Conservation (phyloP, 30 jellyfish, hydroid and myxozoan species). For the Aurelia coerulea region DNA sequence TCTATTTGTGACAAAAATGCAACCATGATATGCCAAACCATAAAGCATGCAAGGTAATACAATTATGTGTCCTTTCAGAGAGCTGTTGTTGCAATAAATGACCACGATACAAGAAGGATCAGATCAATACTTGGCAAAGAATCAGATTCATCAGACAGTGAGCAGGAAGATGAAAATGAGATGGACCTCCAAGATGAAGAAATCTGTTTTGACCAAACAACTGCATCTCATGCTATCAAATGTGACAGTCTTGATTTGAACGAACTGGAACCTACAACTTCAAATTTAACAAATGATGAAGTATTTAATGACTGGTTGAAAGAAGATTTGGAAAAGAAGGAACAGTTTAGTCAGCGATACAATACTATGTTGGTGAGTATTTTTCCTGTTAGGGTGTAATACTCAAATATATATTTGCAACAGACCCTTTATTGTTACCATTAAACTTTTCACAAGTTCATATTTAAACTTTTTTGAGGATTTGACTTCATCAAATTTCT, state of each 20-base stretch:
- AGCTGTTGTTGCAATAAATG: slow-evolving; percentile 55
- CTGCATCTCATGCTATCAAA: slow-evolving; percentile 19
- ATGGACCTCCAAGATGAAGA: slow-evolving; percentile 30
- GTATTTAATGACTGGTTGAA: slow-evolving; percentile 30
- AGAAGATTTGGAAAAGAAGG: slow-evolving; percentile 21
- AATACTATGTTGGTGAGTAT: slow-evolving; percentile 47
- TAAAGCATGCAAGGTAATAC: no score
- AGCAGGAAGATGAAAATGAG: neutral
- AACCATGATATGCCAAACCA: no score
- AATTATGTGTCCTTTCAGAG: slow-evolving; percentile 29
- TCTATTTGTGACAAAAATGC: no score
- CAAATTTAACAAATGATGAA: slow-evolving; percentile 21
- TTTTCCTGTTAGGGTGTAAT: no score
- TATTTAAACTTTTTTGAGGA: no score
- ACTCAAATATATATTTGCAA: no score
- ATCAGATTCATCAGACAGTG: slow-evolving; percentile 35
- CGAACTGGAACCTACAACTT: slow-evolving; percentile 21
- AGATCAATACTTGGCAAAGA: slow-evolving; percentile 39
- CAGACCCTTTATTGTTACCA: no score
- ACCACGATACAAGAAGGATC: slow-evolving; percentile 59
- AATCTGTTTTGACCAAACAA: slow-evolving; percentile 57
- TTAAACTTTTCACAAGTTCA: no score
- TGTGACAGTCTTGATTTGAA: neutral
- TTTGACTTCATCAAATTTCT: no score
- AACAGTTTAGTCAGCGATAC: slow-evolving; percentile 15